Base-by-base conservation (phyloP, 2,888 invertebrate genomes). In the Linhomoeus sp. region DNA sequence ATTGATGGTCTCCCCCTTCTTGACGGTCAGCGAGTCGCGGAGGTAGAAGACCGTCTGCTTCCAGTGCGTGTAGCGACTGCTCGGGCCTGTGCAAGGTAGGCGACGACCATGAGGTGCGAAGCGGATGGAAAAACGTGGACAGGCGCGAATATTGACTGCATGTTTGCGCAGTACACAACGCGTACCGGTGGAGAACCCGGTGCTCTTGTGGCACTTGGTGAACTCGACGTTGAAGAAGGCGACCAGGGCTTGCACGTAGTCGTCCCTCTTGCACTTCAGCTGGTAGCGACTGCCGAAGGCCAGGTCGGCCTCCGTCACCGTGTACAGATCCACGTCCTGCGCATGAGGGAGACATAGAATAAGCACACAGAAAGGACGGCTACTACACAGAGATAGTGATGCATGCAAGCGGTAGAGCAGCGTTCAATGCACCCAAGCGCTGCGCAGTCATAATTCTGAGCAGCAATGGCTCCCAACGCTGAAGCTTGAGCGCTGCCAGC, bases 211-310 rank as follows among this genome's bases (percentile, higher is more conserved):
- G 59, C 90, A 97, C 74, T 92, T 90, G 36, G 90, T 87, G 73
- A 99, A 99, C 71, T 99, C 94, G 56, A 99, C 88, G 63, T 86
- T 94, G 73, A 99, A 99, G 73, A 86, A 99, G 23, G 94, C 90
- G 55, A 99, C 94, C 59, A 99, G 73, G 1, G 97, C 97, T 66
- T 97, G 57, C 26, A 59, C 55, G 56, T 64, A 64, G 57, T 72
- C 72, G 54, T 68, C 69, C 20, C 72, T 57, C 22, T 63, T 56
- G 49, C 64, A 65, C 25, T 60, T 56, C 43, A 72, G 59, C 41
- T 62, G 58, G 57, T 73, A 73, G 2, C 84, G 83, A 0, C 88
- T 77, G 38, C 79, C 77, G 65, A 94, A 99, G 58, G 83, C 79
- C 53, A 97, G 73, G 70, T 97, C 94, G 45, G 81, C 78, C 61